Base-by-base conservation (phyloP, 2,888 invertebrate genomes). In the Anthoptus insignis region DNA sequence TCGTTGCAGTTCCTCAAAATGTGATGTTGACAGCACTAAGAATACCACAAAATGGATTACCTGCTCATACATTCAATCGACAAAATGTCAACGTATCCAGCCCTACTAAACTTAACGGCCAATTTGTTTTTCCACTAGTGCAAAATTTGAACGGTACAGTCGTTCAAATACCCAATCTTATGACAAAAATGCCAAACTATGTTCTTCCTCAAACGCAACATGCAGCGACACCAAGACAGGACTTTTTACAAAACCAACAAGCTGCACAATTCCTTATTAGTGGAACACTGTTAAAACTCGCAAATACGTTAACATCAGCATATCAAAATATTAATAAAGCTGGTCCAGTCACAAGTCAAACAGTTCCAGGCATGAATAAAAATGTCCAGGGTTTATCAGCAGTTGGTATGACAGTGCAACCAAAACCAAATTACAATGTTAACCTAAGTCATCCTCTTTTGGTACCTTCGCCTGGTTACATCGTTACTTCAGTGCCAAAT, bases 161-260 rank as follows among this genome's bases (percentile, higher is more conserved):
- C 67, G 94, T 95, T 72, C 95, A 95, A 87, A 91, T 95, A 86
- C 95, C 95, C 64, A 95, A 94, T 77, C 80, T 95, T 64, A 89
- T 95, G 85, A 89, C 95, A 5, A 93, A 94, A 77, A 92, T 94
- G 82, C 94, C 94, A 52, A 94, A 94, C 81, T 94, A 87, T 70
- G 87, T 93, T 61, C 85, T 93, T 71, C 93, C 93, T 45, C 87
- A 87, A 82, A 78, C 83, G 66, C 70, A 88, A 67, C 87, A 93
- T 74, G 66, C 90, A 65, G 80, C 87, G 22, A 68, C 85, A 16
- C 87, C 86, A 71, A 83, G 87, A 69, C 88, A 89, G 75, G 91
- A 92, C 65, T 89, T 89, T 74, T 73, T 91, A 70, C 89, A 91
- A 77, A 90, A 82, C 68, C 90, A 88, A 78, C 89, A 89, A 77